Percentiles rank a stretch among this genome's conserved stretches.
Evolutionary conservation across 2,888 invertebrate genomes (phyloP).

Genomic region (Ormyrus labotus): DNA sequence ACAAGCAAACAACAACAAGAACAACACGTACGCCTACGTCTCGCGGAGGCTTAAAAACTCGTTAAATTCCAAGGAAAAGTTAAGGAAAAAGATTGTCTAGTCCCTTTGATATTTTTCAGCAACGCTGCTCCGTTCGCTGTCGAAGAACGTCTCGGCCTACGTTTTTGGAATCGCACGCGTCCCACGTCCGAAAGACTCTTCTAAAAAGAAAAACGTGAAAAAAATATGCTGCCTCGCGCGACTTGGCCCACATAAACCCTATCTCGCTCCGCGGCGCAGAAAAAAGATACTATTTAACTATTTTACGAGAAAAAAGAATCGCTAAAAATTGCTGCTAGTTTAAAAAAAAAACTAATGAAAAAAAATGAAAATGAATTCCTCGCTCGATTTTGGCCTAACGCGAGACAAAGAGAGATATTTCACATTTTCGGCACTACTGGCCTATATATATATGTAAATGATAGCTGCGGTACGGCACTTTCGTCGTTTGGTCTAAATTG

Average conservation of each 20-base stretch:
- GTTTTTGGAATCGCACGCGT: conserved; percentile 60
- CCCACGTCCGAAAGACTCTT: conserved; percentile 50
- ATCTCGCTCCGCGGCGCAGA: conserved; percentile 40
- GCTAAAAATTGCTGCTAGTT: conserved; percentile 58
- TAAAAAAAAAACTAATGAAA: conserved; percentile 25
- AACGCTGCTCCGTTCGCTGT: conserved; percentile 54
- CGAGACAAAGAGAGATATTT: conserved; percentile 59
- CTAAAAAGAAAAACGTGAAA: conserved; percentile 1
- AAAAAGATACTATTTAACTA: conserved; percentile 58
- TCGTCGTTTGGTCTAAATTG: conserved; percentile 63
- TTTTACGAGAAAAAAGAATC: conserved; percentile 55
- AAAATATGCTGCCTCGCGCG: conserved; percentile 19
- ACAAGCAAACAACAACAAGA: conserved; percentile 4
- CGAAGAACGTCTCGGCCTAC: conserved; percentile 63
- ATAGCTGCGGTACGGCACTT: conserved; percentile 50
- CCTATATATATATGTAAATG: conserved; percentile 47
- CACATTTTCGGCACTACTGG: conserved; percentile 60
- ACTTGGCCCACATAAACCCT: conserved; percentile 1
- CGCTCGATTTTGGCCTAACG: conserved; percentile 64
- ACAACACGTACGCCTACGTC: conserved; percentile 7
- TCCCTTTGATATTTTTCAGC: conserved; percentile 29
- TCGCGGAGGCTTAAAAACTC: conserved; percentile 26
- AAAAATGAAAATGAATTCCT: conserved; percentile 58
- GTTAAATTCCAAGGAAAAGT: conserved; percentile 23
- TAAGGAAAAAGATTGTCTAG: background rate